A percentile compares a stretch with the other conserved stretches of the same genome.
phyloP scores from a whole-genome alignment of 2,113 vertebrate species.

The Thymallus thymallus region DNA sequence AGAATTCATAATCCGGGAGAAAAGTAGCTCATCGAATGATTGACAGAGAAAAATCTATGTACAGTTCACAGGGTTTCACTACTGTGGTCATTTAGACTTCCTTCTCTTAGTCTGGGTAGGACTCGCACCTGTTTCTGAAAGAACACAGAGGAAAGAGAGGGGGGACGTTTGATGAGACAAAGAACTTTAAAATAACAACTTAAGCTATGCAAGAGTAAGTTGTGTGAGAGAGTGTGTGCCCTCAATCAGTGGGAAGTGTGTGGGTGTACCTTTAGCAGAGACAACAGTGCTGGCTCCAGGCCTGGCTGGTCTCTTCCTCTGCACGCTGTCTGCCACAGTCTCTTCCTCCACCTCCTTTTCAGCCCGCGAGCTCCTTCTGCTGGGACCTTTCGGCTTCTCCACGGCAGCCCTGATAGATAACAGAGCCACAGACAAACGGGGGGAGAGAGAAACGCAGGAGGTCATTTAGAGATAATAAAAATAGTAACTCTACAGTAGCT shows the following conservation, averaged over 20 bases:
- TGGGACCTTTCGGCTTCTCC: slow-evolving; percentile 92
- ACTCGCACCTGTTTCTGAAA: slow-evolving; percentile 87
- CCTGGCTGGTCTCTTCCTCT: slow-evolving; percentile 87
- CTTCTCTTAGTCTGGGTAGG: slow-evolving; percentile 95
- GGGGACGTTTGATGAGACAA: neutral
- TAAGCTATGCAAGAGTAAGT: no score
- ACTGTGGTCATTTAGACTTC: slow-evolving; percentile 92
- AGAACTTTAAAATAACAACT: no score
- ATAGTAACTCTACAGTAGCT: slow-evolving; percentile 46
- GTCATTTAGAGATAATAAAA: slow-evolving; percentile 30
- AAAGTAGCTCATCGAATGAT: slow-evolving; percentile 78
- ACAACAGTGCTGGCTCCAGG: slow-evolving; percentile 73
- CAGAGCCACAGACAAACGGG: slow-evolving; percentile 12
- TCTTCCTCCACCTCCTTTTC: slow-evolving; percentile 89
- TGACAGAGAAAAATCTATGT: slow-evolving; percentile 81
- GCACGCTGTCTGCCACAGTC: slow-evolving; percentile 80
- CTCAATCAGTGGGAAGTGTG: no score
- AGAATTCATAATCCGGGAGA: slow-evolving; percentile 71
- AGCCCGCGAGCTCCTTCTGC: slow-evolving; percentile 89
- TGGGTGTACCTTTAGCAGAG: slow-evolving; percentile 80
- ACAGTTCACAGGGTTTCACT: slow-evolving; percentile 82
- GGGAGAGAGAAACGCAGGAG: slow-evolving; percentile 7
- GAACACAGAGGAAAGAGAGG: slow-evolving; percentile 33
- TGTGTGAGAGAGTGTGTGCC: no score
- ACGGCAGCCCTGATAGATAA: slow-evolving; percentile 79